phyloP scores from a whole-genome alignment of 2,797 vertebrate species.

The Eptatretus atami region DNA sequence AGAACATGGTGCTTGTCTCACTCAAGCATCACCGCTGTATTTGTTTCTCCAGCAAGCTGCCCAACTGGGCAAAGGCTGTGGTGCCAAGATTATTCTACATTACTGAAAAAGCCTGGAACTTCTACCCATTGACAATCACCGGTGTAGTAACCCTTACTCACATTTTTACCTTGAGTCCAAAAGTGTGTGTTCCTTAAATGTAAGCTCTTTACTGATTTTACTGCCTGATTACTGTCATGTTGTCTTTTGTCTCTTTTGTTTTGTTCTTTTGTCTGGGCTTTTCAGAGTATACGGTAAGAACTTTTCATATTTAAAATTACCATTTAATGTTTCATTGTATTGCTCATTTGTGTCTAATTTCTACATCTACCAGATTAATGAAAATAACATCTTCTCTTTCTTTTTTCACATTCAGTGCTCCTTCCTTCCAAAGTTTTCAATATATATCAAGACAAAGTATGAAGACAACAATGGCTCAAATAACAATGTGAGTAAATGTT shows the following conservation, averaged over 20 bases:
- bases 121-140: slow-evolving; percentile 82
- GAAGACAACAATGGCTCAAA: slow-evolving; percentile 57
- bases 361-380: not conserved
- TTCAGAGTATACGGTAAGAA: slow-evolving; percentile 5
- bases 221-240: not conserved
- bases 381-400: slow-evolving; percentile 7
- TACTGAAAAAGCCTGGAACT: slow-evolving; percentile 93
- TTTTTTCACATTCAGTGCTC: slow-evolving; percentile 31
- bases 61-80: slow-evolving; percentile 76
- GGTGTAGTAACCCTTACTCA: slow-evolving; percentile 19
- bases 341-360: too few species aligned
- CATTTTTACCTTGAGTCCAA: too few species aligned
- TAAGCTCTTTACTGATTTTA: too few species aligned
- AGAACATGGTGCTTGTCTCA: not conserved
- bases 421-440: slow-evolving; percentile 77
- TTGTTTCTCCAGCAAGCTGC: slow-evolving; percentile 43
- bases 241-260: not conserved
- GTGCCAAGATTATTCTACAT: slow-evolving; percentile 93
- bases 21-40: slow-evolving; percentile 9
- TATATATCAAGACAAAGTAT: slow-evolving; percentile 74
- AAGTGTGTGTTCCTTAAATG: too few species aligned
- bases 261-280: not conserved
- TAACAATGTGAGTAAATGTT: slow-evolving; percentile 31
- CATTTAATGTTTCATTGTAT: too few species aligned
- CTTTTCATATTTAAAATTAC: not conserved